Evolutionary conservation across 1,140 invertebrate genomes (phyloP).

Genomic region (Rhopalosiphum maidis): DNA sequence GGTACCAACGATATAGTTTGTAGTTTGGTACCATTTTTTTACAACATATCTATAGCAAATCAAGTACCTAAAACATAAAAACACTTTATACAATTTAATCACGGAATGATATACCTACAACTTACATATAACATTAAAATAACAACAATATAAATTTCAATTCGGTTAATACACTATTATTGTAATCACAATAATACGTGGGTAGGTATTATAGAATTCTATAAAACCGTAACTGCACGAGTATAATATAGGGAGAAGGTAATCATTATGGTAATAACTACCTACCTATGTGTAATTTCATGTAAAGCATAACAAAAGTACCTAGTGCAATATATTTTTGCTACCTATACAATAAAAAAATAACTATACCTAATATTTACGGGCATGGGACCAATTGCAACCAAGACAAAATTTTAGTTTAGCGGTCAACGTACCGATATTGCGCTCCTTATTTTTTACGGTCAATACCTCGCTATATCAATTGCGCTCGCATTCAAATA

Average conservation of each 20-base stretch:
- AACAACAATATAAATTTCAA: not conserved
- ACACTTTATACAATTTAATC: not conserved
- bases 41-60: not conserved
- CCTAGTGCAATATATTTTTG: not conserved
- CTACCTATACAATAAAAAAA: not conserved
- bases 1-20: not conserved
- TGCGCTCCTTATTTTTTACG: no score
- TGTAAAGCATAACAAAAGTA: no score
- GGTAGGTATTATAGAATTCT: not conserved
- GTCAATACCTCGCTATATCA: no score
- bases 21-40: not conserved
- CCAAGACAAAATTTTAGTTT: no score
- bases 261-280: constrained; percentile 3
- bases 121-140: not conserved
- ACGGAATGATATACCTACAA: not conserved
- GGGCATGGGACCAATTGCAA: no score
- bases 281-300: not conserved
- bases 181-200: not conserved
- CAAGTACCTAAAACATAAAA: not conserved
- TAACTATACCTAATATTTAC: not conserved
- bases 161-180: not conserved
- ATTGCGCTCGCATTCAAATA: no score
- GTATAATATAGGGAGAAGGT: not conserved
- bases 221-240: not conserved
- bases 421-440: no score